Evolutionary conservation across 2,113 vertebrate genomes (phyloP), one percentile per base, ranked within the genome.

Genomic region (Polypterus bichir): DNA sequence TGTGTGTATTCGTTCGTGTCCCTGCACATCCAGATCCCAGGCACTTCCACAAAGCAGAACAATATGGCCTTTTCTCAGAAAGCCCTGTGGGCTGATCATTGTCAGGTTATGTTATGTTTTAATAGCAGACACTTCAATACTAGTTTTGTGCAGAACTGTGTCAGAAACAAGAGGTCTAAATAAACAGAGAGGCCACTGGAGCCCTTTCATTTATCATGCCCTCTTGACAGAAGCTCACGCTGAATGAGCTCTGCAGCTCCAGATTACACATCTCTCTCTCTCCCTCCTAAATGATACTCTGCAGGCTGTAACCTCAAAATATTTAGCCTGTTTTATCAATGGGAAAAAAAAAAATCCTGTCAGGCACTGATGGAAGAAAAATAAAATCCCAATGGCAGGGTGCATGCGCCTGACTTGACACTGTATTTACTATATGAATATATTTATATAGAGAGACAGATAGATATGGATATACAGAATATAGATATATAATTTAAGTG

Each of bases 71-170:
- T 86, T 81, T 84, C 65, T 73, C 74, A 68, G 72, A 84, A 84
- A 79, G 86, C 88, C 89, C 88, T 68, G 69, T 75, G 83, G 91
- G 82, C 85, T 80, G 83, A 80, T 83, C 80, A 74, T 77, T 87
- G 86, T 89, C 86, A 81, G 85, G 76, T 85, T 80, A 75, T 82
- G 89, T 88, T 89, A 79, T 91, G 87, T 86, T 91, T 91, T 85
- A 89, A 82, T 69, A 80, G 87, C 77, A 79, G 72, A 84, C 76
- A 75, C 86, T 83, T 89, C 85, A 89, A 81, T 77, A 70, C 77
- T 67, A 81, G 79, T 80, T 85, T 78, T 87, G 83, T 92, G 87
- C 71, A 66, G 75, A 73, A 81, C 66, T 81, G 82, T 76, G 81
- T 86, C 81, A 75, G 86, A 88, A 91, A 87, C 86, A 85, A 89